These are phyloP conservation scores for Notothenia coriiceps DNA, from an alignment of 2,113 vertebrate genomes.

Conservation along the genomic window DNA sequence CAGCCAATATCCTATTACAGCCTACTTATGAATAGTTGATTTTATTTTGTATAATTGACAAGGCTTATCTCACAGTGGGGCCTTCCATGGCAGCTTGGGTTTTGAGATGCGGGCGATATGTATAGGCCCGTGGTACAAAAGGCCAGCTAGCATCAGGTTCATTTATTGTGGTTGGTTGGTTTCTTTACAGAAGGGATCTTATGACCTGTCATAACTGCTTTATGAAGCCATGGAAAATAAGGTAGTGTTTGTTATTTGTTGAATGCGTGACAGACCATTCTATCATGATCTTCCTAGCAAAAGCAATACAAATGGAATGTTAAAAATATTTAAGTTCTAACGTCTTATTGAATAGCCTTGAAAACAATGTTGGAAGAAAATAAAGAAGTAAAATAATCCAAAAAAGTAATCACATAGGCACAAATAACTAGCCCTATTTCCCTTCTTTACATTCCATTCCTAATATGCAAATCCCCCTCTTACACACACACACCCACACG, in stretches of 20 bases:
- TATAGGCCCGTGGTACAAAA: slow-evolving; percentile 71
- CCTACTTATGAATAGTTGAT: slow-evolving; percentile 97
- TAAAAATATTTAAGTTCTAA: background rate
- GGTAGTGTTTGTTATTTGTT: slow-evolving; percentile 26
- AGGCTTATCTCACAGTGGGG: slow-evolving; percentile 87
- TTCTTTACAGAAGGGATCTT: slow-evolving; percentile 69
- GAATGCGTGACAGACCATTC: background rate
- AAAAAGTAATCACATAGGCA: background rate
- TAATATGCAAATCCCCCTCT: slow-evolving; percentile 54
- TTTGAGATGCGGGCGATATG: slow-evolving; percentile 84
- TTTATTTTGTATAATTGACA: slow-evolving; percentile 97
- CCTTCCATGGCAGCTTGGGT: slow-evolving; percentile 85
- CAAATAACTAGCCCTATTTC: slow-evolving; percentile 18
- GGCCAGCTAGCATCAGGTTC: slow-evolving; percentile 71
- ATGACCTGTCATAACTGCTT: slow-evolving; percentile 78
- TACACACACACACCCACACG: slow-evolving; percentile 59
- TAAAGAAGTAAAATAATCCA: background rate
- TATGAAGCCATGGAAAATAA: slow-evolving; percentile 64
- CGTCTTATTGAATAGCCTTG: background rate
- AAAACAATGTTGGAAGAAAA: background rate
- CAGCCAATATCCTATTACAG: slow-evolving; percentile 91
- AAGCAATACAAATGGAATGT: background rate
- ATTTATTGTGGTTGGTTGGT: slow-evolving; percentile 74
- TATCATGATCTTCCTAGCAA: background rate
- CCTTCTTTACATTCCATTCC: slow-evolving; percentile 20